phyloP scores from a whole-genome alignment of 2,113 vertebrate genomes.

The Cyprinodon brontotheroides region DNA sequence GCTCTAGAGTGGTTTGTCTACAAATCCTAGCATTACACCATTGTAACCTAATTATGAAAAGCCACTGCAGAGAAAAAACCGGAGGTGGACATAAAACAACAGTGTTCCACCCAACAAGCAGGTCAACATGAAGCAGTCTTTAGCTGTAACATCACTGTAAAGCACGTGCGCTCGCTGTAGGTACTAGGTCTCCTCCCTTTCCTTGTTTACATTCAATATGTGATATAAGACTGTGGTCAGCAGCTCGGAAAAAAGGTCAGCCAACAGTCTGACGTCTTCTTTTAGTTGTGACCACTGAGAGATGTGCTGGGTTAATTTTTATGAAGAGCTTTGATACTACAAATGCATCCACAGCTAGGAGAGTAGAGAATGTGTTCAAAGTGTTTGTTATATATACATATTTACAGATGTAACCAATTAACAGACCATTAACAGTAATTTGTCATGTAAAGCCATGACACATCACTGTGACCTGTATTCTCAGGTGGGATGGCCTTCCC shows the following conservation, averaged over 20 bases:
- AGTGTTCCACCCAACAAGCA: conserved; percentile 1
- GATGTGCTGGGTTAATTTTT: conserved; percentile 32
- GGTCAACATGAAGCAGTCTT: neutral
- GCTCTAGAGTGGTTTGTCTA: too few relatives aligned
- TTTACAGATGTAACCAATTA: conserved; percentile 36
- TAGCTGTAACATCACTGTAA: neutral
- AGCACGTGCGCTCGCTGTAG: neutral
- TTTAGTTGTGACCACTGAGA: conserved; percentile 43
- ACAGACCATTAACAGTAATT: neutral
- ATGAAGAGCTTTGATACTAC: conserved; percentile 23
- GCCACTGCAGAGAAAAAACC: neutral
- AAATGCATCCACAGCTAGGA: conserved; percentile 8
- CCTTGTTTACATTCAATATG: conserved; percentile 23
- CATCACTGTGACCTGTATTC: too few relatives aligned
- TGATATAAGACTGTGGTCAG: conserved; percentile 17
- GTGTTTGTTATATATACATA: conserved; percentile 10
- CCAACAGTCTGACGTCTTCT: conserved; percentile 53
- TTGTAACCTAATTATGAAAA: neutral
- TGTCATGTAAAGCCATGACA: too few relatives aligned
- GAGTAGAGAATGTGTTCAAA: neutral
- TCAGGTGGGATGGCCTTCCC: too few relatives aligned
- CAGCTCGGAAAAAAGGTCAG: conserved; percentile 25
- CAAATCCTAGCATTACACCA: neutral
- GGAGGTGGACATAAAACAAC: neutral
- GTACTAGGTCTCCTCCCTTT: neutral